These are phyloP conservation scores for Labia minor DNA, from an alignment of 2,888 invertebrate species.

Conservation along the genomic window DNA sequence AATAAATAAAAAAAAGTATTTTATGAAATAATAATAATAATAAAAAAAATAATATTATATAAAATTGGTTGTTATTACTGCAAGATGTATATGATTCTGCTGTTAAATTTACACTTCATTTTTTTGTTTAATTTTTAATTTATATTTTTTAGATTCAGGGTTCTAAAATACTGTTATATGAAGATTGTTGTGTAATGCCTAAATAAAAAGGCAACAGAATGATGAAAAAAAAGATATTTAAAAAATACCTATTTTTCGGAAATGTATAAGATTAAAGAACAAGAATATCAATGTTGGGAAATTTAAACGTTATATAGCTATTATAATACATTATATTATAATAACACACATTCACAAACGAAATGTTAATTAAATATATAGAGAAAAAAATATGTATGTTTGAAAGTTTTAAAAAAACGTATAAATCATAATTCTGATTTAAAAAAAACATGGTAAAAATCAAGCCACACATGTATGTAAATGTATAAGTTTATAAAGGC, in stretches of 20 bases:
- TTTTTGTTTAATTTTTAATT: conserved; percentile 28
- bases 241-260: background rate
- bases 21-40: conserved; percentile 25
- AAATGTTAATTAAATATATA: conserved; percentile 27
- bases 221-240: conserved; percentile 14
- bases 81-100: conserved; percentile 29
- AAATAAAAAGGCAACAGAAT: background rate
- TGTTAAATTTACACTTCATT: conserved; percentile 29
- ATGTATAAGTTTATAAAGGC: background rate
- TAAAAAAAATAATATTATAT: conserved; percentile 24
- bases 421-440: conserved; percentile 20
- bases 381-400: conserved; percentile 26
- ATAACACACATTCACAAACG: conserved; percentile 23
- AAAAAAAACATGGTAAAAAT: conserved; percentile 16
- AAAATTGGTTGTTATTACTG: conserved; percentile 28
- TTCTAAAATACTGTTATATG: conserved; percentile 26
- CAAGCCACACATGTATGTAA: conserved; percentile 15
- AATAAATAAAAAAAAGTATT: conserved; percentile 24
- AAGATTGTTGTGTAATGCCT: conserved; percentile 21
- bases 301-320: conserved; percentile 16
- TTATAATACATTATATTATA: conserved; percentile 23
- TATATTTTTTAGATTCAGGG: conserved; percentile 24
- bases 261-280: background rate
- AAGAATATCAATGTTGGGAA: background rate
- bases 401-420: conserved; percentile 25